phyloP scores from a whole-genome alignment of 2,797 vertebrate genomes.

The Pempheris klunzingeri region DNA sequence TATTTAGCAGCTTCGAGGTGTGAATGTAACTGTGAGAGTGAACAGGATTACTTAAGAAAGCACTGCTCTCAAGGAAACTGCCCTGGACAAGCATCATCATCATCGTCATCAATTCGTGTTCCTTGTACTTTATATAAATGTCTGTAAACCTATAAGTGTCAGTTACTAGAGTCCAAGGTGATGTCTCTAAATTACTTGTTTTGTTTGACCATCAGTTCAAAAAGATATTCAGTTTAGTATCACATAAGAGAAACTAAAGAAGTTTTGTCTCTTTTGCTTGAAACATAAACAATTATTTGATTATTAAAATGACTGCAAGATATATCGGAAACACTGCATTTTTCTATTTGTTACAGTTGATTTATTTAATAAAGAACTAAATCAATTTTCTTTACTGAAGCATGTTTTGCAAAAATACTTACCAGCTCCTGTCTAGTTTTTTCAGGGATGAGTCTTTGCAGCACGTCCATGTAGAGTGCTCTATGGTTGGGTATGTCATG shows the following conservation, averaged over 20 bases:
- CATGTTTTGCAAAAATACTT: constrained; percentile 67
- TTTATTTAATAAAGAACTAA: background rate
- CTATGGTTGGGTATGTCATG: constrained; percentile 85
- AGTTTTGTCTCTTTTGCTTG: background rate
- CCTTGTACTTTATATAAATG: background rate
- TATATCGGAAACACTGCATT: too few relatives aligned
- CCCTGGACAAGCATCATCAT: background rate
- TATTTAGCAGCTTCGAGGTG: background rate
- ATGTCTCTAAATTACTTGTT: background rate
- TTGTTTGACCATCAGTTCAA: background rate
- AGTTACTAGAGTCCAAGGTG: background rate
- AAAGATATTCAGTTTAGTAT: background rate
- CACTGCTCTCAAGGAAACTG: background rate
- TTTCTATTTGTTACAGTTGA: background rate
- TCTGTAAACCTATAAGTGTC: background rate
- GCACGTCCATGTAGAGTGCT: constrained; percentile 89
- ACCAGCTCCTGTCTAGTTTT: constrained; percentile 90
- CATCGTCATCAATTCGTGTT: background rate
- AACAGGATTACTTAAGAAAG: background rate
- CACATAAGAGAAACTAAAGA: background rate
- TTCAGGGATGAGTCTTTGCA: constrained; percentile 89
- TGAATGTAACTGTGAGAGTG: background rate
- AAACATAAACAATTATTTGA: background rate
- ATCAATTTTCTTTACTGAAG: background rate
- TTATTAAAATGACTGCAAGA: background rate